Evolutionary conservation across 2,113 vertebrate genomes (phyloP).

Genomic region (Penelope pileata): DNA sequence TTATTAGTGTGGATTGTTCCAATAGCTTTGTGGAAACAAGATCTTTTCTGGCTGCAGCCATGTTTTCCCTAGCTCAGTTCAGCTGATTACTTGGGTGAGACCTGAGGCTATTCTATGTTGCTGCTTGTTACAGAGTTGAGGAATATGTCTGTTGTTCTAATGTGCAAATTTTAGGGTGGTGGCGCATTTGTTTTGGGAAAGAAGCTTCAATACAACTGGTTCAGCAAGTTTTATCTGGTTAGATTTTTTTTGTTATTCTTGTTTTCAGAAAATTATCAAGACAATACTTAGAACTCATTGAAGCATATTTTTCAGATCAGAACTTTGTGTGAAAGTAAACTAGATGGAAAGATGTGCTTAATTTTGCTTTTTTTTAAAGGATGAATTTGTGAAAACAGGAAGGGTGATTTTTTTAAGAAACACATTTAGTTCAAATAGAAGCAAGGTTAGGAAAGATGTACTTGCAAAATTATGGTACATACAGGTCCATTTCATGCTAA

Average conservation of each 20-base stretch:
- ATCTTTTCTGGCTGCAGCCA: background rate
- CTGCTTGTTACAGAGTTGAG: background rate
- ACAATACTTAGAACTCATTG: background rate
- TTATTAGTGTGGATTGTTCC: background rate
- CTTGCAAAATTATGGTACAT: background rate
- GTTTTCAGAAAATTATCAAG: slow-evolving; percentile 7
- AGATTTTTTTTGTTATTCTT: background rate
- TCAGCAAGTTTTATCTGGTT: slow-evolving; percentile 19
- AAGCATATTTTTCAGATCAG: slow-evolving; percentile 2
- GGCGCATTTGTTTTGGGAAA: slow-evolving; percentile 51
- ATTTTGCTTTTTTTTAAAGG: background rate
- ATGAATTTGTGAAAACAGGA: background rate
- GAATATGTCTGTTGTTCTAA: slow-evolving; percentile 29
- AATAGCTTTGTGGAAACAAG: background rate
- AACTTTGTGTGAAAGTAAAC: background rate
- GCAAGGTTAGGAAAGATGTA: background rate
- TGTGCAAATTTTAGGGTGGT: slow-evolving; percentile 30
- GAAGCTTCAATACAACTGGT: slow-evolving; percentile 15
- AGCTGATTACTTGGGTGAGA: background rate
- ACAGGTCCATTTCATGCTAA: background rate
- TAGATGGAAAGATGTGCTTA: background rate
- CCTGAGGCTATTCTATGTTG: background rate
- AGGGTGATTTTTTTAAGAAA: background rate
- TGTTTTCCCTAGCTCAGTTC: background rate
- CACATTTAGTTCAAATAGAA: background rate